Conservation (phyloP, 92 coral and sea anemone species). For the Anthopleura xanthogrammica region DNA sequence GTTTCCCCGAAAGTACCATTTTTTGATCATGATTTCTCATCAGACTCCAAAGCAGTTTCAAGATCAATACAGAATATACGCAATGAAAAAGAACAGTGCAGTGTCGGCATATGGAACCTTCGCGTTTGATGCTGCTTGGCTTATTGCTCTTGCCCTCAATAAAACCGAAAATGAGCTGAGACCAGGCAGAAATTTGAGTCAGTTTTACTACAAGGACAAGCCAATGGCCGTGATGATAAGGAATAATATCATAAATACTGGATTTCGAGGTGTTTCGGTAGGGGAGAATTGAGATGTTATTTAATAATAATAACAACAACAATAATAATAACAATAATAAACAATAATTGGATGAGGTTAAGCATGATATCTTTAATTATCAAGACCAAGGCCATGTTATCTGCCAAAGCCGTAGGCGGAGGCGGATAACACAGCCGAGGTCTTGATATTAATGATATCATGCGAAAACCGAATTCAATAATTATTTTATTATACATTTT, state of each 20-base stretch:
- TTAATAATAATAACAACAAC: too few species aligned
- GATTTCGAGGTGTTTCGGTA: constrained; percentile 69
- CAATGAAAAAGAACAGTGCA: constrained; percentile 5
- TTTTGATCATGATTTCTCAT: not conserved
- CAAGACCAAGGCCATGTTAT: too few species aligned
- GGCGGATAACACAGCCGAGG: too few species aligned
- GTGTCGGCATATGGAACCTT: constrained; percentile 61
- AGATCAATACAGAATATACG: constrained; percentile 25
- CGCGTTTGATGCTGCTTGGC: constrained; percentile 81
- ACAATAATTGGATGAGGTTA: too few species aligned
- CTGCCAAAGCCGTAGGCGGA: too few species aligned
- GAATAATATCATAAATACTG: constrained; percentile 38
- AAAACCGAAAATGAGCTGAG: constrained; percentile 28
- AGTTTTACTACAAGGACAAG: constrained; percentile 25
- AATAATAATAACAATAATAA: too few species aligned
- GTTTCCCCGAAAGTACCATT: not conserved
- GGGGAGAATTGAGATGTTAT: constrained; percentile 9
- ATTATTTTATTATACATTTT: too few species aligned
- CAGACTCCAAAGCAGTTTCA: constrained; percentile 65
- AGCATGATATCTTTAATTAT: too few species aligned
- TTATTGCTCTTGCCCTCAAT: constrained; percentile 66
- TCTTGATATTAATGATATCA: too few species aligned
- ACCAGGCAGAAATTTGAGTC: constrained; percentile 10
- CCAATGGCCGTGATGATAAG: constrained; percentile 37
- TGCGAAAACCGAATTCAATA: too few species aligned